Base-by-base conservation (phyloP, 2,888 invertebrate species). In the Arge pagana region DNA sequence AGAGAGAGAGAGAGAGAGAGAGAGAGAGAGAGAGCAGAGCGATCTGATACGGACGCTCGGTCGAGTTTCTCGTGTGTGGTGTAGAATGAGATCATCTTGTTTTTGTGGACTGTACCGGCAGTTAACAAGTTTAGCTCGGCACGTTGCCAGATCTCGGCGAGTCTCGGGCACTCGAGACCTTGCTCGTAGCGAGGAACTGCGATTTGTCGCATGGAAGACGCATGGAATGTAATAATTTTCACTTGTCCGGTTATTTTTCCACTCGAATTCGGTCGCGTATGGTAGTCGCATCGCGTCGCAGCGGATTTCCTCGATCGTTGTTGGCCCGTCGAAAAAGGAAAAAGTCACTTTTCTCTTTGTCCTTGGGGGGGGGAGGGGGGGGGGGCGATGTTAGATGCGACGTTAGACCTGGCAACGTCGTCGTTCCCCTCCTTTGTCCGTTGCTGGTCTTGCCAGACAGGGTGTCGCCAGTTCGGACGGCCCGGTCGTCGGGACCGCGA, bases 391-490 rank as follows among this genome's bases (percentile, higher is more conserved):
- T 64, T 67, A 66, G 67, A 67, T 62, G 60, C 64, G 62, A 62
- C 59, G 61, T 28, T 24, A 18, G 50, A 61, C 56, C 51, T 64
- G 64, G 64, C 62, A 63, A 65, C 63, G 54, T 53, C 49, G 64
- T 59, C 50, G 41, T 43, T 64, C 64, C 68, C 70, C 70, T 71
- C 70, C 70, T 66, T 70, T 72, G 67, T 89, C 78, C 59, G 74
- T 87, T 82, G 74, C 72, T 80, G 85, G 84, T 87, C 86, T 86
- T 83, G 86, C 89, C 89, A 91, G 91, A 91, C 91, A 90, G 88
- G 89, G 89, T 90, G 91, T 91, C 91, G 91, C 91, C 91, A 84
- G 86, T 83, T 86, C 83, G 81, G 85, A 83, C 83, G 84, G 83
- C 87, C 85, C 86, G 88, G 88, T 87, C 65, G 67, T 64, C 56